phyloP scores from a whole-genome alignment of 2,797 vertebrate genomes.

The Ibycter americanus region DNA sequence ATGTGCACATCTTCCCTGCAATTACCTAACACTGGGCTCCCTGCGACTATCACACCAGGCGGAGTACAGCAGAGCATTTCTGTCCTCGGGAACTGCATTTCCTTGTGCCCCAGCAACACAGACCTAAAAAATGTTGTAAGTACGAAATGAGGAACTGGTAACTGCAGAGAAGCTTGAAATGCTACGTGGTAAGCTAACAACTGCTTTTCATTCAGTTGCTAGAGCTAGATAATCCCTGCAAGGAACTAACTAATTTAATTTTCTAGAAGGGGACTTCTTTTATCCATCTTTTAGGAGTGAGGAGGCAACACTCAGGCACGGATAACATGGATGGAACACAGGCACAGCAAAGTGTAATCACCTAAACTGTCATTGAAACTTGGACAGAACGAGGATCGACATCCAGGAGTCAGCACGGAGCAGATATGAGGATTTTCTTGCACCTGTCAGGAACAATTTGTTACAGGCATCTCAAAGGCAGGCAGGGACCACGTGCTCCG shows the following conservation, averaged over 20 bases:
- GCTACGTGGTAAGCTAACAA: background rate
- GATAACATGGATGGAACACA: rapidly evolving
- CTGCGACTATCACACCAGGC: background rate
- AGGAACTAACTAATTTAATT: background rate
- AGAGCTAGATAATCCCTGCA: background rate
- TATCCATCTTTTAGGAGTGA: background rate
- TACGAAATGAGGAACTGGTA: rapidly evolving
- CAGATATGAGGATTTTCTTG: background rate
- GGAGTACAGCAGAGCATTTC: rapidly evolving
- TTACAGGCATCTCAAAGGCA: background rate
- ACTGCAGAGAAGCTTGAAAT: background rate
- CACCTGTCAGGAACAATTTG: background rate
- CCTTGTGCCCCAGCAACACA: background rate
- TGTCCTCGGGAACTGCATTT: rapidly evolving
- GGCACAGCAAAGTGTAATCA: background rate
- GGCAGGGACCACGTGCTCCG: background rate
- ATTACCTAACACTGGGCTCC: background rate
- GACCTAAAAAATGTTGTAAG: background rate
- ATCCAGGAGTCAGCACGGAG: background rate
- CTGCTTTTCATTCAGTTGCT: background rate
- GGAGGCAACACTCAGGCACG: background rate
- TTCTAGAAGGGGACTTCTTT: background rate
- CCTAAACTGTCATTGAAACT: background rate
- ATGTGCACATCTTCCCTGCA: background rate
- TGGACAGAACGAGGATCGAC: background rate